These are phyloP conservation scores for Liasis olivaceus DNA, from an alignment of 2,797 vertebrate genomes.

Conservation along the genomic window DNA sequence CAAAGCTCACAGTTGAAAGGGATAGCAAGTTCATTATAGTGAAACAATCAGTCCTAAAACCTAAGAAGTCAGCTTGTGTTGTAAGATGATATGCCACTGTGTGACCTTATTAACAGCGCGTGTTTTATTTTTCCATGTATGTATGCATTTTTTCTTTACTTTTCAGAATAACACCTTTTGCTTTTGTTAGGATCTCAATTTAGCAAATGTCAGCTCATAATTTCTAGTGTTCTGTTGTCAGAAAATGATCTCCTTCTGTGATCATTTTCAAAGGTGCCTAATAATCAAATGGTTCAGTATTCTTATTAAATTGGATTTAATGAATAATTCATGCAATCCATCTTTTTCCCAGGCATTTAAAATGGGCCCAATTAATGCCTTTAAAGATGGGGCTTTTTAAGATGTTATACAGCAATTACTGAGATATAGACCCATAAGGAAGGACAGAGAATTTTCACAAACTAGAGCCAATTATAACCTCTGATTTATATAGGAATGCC, in stretches of 20 bases:
- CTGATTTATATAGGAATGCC: neutral
- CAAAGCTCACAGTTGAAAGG: constrained; percentile 14
- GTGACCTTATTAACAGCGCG: constrained; percentile 30
- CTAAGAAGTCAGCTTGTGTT: constrained; percentile 12
- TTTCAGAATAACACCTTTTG: constrained; percentile 24
- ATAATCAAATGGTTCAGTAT: constrained; percentile 35
- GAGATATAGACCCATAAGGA: neutral
- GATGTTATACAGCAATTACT: neutral
- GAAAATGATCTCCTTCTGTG: constrained; percentile 27
- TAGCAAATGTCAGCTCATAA: constrained; percentile 42
- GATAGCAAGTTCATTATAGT: neutral
- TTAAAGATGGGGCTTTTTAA: neutral
- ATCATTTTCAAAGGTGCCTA: constrained; percentile 38
- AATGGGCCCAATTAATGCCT: neutral
- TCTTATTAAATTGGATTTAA: constrained; percentile 21
- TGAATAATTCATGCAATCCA: constrained; percentile 56
- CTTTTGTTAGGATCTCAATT: constrained; percentile 21
- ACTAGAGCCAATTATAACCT: neutral
- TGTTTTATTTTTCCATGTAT: neutral
- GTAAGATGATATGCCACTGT: constrained; percentile 35
- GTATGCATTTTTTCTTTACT: neutral
- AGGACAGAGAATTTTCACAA: constrained; percentile 5
- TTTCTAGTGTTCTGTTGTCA: constrained; percentile 42
- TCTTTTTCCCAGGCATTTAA: neutral
- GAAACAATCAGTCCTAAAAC: constrained; percentile 32